These are phyloP conservation scores for Dinocampus coccinellae DNA, from an alignment of 2,888 invertebrate genomes.

Conservation along the genomic window DNA sequence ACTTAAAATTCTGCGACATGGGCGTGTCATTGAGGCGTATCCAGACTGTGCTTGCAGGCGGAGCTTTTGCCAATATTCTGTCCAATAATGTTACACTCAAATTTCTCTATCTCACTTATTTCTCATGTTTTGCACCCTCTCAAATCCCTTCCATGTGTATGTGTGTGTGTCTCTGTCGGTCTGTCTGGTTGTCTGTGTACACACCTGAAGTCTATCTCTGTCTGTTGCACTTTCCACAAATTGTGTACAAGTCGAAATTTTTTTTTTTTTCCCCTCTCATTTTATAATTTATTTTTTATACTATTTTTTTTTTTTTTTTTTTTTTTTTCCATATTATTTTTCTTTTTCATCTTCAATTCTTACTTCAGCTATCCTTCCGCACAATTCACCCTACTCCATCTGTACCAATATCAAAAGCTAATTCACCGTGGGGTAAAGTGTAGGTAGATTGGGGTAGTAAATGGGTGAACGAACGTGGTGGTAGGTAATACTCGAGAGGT, in stretches of 20 bases:
- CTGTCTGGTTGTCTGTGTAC: too few species aligned
- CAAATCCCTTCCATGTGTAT: slow-evolving; percentile 21
- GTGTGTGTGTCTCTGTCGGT: neutral
- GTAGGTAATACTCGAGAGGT: neutral
- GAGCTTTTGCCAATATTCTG: slow-evolving; percentile 63
- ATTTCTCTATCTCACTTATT: slow-evolving; percentile 22
- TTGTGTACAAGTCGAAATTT: slow-evolving; percentile 10
- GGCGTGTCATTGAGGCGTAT: slow-evolving; percentile 60
- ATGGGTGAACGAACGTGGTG: slow-evolving; percentile 20
- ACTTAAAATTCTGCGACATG: slow-evolving; percentile 34
- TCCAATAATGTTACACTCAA: slow-evolving; percentile 33
- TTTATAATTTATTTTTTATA: neutral
- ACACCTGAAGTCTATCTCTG: slow-evolving; percentile 6
- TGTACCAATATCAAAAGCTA: slow-evolving; percentile 10
- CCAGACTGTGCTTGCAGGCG: slow-evolving; percentile 62
- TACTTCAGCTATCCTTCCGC: neutral
- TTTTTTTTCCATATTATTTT: slow-evolving; percentile 16
- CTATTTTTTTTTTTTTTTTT: neutral
- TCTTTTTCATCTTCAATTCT: neutral
- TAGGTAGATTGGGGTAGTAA: slow-evolving; percentile 18
- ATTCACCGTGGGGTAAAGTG: slow-evolving; percentile 19
- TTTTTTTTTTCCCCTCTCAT: neutral
- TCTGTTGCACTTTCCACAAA: slow-evolving; percentile 23
- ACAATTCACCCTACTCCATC: neutral
- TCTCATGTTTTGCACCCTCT: slow-evolving; percentile 33